Evolutionary conservation across 2,797 vertebrate genomes (phyloP).

Genomic region (Fistularia commersonii): DNA sequence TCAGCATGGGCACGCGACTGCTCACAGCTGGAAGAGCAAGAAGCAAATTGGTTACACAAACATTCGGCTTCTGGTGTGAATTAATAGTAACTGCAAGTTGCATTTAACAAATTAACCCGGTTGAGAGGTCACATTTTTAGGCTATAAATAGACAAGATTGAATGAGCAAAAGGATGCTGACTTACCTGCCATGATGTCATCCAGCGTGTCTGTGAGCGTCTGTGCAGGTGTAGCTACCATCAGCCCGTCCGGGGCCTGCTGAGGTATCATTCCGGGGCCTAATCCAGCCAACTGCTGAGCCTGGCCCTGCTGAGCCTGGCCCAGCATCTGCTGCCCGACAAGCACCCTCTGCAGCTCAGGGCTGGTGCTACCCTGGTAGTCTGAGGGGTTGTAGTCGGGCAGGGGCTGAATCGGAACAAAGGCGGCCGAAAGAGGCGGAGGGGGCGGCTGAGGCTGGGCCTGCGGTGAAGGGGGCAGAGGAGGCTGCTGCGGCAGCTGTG

Average conservation of each 20-base stretch:
- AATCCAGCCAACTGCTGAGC: slow-evolving; percentile 79
- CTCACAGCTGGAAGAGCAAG: slow-evolving; percentile 82
- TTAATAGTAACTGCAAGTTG: too few relatives aligned
- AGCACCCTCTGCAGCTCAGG: slow-evolving; percentile 92
- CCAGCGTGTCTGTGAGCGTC: slow-evolving; percentile 99
- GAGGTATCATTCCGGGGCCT: slow-evolving; percentile 85
- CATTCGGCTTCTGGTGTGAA: neutral
- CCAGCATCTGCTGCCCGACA: slow-evolving; percentile 88
- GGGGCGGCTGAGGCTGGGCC: slow-evolving; percentile 78
- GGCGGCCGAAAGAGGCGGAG: slow-evolving; percentile 80
- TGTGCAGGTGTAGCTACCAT: slow-evolving; percentile 99
- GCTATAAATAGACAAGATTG: neutral
- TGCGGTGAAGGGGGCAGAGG: slow-evolving; percentile 78
- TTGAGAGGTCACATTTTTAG: too few relatives aligned
- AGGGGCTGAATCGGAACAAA: slow-evolving; percentile 92
- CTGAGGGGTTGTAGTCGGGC: slow-evolving; percentile 87
- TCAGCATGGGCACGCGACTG: slow-evolving; percentile 89
- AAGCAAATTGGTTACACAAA: neutral
- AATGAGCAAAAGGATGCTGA: neutral
- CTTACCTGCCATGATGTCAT: slow-evolving; percentile 98
- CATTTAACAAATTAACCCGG: too few relatives aligned
- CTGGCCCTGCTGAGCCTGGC: slow-evolving; percentile 80
- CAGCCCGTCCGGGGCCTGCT: slow-evolving; percentile 94
- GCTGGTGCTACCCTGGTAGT: slow-evolving; percentile 87
- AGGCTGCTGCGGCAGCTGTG: slow-evolving; percentile 77